phyloP scores from a whole-genome alignment of 2,888 invertebrate genomes.

The Formica aserva region DNA sequence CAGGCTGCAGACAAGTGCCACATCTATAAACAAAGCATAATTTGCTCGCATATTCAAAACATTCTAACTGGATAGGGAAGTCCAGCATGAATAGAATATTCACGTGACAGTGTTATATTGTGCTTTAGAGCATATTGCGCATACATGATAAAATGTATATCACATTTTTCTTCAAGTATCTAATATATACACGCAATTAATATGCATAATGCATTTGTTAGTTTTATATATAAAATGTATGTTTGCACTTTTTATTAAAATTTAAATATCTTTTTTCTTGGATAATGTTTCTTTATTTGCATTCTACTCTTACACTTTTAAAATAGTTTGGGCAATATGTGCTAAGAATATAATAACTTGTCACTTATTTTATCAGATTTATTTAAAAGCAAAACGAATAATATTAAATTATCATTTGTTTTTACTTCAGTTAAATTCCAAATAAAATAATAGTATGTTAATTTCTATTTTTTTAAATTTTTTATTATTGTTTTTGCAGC shows the following conservation, averaged over 20 bases:
- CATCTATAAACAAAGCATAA: conserved; percentile 54
- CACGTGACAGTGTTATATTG: conserved; percentile 38
- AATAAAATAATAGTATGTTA: neutral
- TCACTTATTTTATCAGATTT: neutral
- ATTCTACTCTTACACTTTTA: neutral
- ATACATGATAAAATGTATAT: conserved; percentile 37
- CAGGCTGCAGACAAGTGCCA: conserved; percentile 44
- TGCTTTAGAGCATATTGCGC: conserved; percentile 42
- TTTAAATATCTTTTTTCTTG: neutral
- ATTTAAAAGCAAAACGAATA: neutral
- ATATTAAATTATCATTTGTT: no score
- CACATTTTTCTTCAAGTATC: conserved; percentile 26
- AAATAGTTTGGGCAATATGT: neutral
- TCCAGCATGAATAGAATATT: conserved; percentile 52
- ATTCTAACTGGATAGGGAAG: conserved; percentile 43
- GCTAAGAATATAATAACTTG: neutral
- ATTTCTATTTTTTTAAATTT: neutral
- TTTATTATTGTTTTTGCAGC: neutral
- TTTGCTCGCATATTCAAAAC: conserved; percentile 53
- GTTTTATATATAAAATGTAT: neutral
- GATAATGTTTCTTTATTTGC: neutral
- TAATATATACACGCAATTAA: neutral
- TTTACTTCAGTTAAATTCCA: neutral
- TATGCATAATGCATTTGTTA: neutral
- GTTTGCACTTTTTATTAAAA: neutral